Base-by-base conservation (phyloP, 2,888 invertebrate species). In the Thymelicus lineola region DNA sequence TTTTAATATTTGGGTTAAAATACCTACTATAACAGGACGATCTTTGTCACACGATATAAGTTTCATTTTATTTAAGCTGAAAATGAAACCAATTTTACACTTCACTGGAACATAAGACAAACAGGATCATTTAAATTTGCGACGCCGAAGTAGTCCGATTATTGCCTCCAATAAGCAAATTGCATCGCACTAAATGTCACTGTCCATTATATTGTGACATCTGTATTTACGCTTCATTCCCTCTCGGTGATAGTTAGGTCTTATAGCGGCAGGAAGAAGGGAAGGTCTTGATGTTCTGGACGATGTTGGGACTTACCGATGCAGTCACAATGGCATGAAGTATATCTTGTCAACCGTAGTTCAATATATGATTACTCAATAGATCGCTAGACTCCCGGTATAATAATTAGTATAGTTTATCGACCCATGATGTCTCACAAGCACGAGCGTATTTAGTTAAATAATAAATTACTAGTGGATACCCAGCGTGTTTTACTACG, bases 81-180 rank as follows among this genome's bases (percentile, higher is more conserved):
- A 69, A 69, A 69, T 69, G 15, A 57, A 62, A 50, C 38, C 50
- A 70, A 70, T 64, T 70, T 70, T 53, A 50, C 59, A 64, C 59
- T 64, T 38, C 63, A 59, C 4, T 17, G 68, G 42, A 35, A 62
- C 46, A 61, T 53, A 60, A 68, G 36, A 63, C 63, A 69, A 69
- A 69, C 58, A 50, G 58, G 42, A 63, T 69, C 69, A 69, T 63
- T 69, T 63, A 63, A 69, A 69, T 69, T 63, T 69, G 69, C 63
- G 58, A 50, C 69, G 69, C 65, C 35, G 65, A 38, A 35, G 62
- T 62, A 78, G 74, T 77, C 75, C 75, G 73, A 79, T 78, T 79
- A 77, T 73, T 66, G 75, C 74, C 75, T 76, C 73, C 77, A 76
- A 71, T 76, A 78, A 79, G 78, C 79, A 82, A 83, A 82, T 80